These are phyloP conservation scores for Halictus ligatus DNA, from an alignment of 2,888 invertebrate species.

Conservation along the genomic window DNA sequence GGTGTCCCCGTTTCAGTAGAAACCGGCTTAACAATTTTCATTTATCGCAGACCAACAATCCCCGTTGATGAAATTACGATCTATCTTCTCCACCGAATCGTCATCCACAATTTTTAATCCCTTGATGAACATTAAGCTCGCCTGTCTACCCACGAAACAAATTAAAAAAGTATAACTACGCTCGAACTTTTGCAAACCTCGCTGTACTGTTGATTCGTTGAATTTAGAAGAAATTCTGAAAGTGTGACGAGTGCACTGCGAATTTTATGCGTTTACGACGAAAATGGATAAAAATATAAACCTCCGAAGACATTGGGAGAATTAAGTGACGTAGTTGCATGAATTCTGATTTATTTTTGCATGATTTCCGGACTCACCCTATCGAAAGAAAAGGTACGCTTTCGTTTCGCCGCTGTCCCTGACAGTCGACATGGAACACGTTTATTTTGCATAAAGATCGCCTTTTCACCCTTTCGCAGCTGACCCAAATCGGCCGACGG, in stretches of 20 bases:
- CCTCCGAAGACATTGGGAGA: no score
- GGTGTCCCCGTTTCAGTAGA: background rate
- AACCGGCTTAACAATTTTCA: background rate
- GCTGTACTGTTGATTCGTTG: background rate
- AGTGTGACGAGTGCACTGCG: no score
- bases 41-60: background rate
- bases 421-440: background rate
- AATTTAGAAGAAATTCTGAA: background rate
- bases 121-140: background rate
- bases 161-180: background rate
- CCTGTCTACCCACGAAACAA: background rate
- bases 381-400: no score
- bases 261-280: background rate
- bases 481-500: background rate
- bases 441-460: background rate
- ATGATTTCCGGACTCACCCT: no score
- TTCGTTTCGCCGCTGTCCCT: background rate
- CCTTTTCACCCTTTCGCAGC: background rate
- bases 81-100: background rate
- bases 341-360: no score
- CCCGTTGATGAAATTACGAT: constrained; percentile 1
- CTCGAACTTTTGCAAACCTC: background rate
- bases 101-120: background rate
- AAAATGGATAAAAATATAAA: no score
- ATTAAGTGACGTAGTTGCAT: no score